Percentiles rank a stretch among this genome's conserved stretches.
Evolutionary conservation across 1,140 invertebrate species (phyloP).

Genomic region (Hycleus cichorii): DNA sequence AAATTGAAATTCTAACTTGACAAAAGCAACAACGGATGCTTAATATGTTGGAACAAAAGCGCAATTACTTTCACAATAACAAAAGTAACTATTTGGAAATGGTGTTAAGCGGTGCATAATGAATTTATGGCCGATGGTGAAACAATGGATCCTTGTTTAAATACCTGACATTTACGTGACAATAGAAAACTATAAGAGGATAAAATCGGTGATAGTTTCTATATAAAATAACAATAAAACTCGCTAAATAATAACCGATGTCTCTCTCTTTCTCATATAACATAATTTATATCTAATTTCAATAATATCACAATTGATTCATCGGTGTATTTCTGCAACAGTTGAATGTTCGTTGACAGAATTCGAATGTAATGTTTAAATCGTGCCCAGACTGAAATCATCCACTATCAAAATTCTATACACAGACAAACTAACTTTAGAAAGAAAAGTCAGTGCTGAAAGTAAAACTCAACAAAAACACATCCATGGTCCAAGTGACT

Average conservation of each 20-base stretch:
- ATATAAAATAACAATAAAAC: no score
- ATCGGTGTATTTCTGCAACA: slow-evolving; percentile 19
- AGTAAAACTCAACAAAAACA: slow-evolving; percentile 12
- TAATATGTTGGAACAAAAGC: no score
- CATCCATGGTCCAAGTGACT: slow-evolving; percentile 1
- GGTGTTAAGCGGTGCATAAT: no score
- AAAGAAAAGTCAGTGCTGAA: slow-evolving; percentile 7
- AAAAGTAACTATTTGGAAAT: no score
- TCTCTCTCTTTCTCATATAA: no score
- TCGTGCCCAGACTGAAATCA: slow-evolving; percentile 14
- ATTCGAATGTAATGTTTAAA: slow-evolving; percentile 18
- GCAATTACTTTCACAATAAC: no score
- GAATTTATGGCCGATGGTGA: not conserved
- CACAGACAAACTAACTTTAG: not conserved
- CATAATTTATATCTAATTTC: slow-evolving; percentile 5
- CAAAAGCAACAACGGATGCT: no score
- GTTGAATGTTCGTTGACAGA: slow-evolving; percentile 18
- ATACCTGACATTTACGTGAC: not conserved
- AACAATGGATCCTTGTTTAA: not conserved
- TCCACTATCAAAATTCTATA: slow-evolving; percentile 8
- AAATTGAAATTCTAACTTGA: no score
- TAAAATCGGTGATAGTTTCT: no score
- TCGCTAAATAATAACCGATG: no score
- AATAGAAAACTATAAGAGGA: no score
- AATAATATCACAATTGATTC: slow-evolving; percentile 18